Conservation (phyloP, 1,140 invertebrate genomes). For the Sesamia nonagrioides region DNA sequence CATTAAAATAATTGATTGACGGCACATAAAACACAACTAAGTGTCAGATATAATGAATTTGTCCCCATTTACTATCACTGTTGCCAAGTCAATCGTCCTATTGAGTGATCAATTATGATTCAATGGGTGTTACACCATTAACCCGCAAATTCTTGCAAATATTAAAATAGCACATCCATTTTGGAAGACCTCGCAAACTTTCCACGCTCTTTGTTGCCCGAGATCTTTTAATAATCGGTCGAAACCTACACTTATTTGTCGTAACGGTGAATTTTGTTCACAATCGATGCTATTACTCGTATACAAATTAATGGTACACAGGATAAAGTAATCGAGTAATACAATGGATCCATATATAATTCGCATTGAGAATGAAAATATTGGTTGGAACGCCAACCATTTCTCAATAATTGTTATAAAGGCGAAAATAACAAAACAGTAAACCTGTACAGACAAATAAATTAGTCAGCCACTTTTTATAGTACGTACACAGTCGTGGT, state of each 20-base stretch:
- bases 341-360: conserved; percentile 36
- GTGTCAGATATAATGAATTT: not conserved
- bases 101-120: too few species aligned
- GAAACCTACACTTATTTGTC: conserved; percentile 53
- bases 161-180: conserved; percentile 25
- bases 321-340: conserved; percentile 55
- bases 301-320: conserved; percentile 61
- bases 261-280: conserved; percentile 49
- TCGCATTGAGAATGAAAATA: conserved; percentile 1
- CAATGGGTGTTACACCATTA: too few species aligned
- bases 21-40: not conserved
- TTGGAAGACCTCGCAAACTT: not conserved
- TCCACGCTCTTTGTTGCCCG: not conserved
- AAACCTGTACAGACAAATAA: too few species aligned
- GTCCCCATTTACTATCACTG: not conserved
- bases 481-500: too few species aligned
- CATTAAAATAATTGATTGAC: conserved; percentile 1
- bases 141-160: not conserved
- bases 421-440: too few species aligned
- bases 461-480: too few species aligned
- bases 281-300: conserved; percentile 61
- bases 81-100: not conserved
- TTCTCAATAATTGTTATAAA: not conserved
- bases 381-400: not conserved
- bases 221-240: conserved; percentile 56